Base-by-base conservation (phyloP, 2,888 invertebrate genomes). In the Leptinotarsa peninsularis region DNA sequence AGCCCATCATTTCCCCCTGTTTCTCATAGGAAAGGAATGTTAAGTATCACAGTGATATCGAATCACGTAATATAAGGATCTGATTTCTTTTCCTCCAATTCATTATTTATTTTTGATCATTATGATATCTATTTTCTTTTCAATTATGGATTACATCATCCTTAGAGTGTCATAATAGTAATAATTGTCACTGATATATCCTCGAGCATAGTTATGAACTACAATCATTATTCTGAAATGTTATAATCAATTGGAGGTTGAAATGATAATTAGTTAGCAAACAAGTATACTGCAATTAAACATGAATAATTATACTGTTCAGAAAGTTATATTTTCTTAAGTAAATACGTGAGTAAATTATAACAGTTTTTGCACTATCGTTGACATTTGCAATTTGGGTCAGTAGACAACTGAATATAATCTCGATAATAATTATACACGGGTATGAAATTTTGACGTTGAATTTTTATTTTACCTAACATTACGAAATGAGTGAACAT, bases 351-450 rank as follows among this genome's bases (percentile, higher is more conserved):
- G 15, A 69, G 43, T 69, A 69, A 69, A 56, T 69, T 33, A 69
- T 43, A 56, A 49, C n/a, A 69, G 69, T 69, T 56, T 56, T 69
- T 54, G 69, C 18, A 56, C 56, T 54, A 33, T 56, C 21, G 69
- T 69, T 56, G 56, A 54, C 69, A 56, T 69, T 69, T 56, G 54
- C 69, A 56, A 69, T 56, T 69, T 56, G 56, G 69, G 69, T 69
- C 69, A 69, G 17, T 63, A n/a, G 33, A n/a, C 43, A 43, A 43
- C 43, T 43, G 13, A 43, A 43, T 43, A 43, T 43, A 10, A 3
- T 43, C 43, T 43, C 3, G 2, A 10, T 43, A 43, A 10, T 43
- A 43, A 43, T 43, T 43, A 10, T 43, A 10, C 43, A 43, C 13
- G 10, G 10, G 3, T 43, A 43, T 43, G 10, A 43, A 10, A 43